Evolutionary conservation across 92 coral and sea anemone genomes (phyloP).

Genomic region (Umimayanthus chanpuru): DNA sequence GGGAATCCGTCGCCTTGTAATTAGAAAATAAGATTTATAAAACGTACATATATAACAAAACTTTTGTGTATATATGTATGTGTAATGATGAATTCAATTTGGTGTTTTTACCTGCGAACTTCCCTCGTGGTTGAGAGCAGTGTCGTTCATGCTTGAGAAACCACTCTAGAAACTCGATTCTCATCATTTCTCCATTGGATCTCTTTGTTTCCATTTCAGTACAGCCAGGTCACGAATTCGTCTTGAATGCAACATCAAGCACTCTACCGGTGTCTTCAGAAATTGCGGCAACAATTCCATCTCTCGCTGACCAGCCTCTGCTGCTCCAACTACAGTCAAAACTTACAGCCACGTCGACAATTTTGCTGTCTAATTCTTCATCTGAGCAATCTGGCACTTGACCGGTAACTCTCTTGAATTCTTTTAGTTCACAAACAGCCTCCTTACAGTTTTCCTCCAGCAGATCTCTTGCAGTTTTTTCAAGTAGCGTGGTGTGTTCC

Average conservation of each 20-base stretch:
- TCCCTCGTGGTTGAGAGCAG: slow-evolving; percentile 39
- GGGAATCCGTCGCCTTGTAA: too few species aligned
- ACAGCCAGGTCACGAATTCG: slow-evolving; percentile 25
- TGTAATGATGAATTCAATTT: background rate
- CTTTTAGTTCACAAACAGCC: slow-evolving; percentile 17
- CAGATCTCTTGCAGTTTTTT: slow-evolving; percentile 12
- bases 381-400: slow-evolving; percentile 19
- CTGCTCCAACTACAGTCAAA: slow-evolving; percentile 43
- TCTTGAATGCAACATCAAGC: slow-evolving; percentile 36
- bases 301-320: slow-evolving; percentile 41
- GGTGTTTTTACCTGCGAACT: slow-evolving; percentile 40
- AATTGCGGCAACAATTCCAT: slow-evolving; percentile 39
- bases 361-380: background rate
- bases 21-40: too few species aligned
- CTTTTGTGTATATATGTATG: background rate
- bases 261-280: slow-evolving; percentile 45
- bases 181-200: background rate
- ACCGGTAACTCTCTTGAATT: slow-evolving; percentile 1
- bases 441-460: slow-evolving; percentile 28
- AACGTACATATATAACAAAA: background rate
- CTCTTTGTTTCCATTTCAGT: slow-evolving; percentile 36
- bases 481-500: slow-evolving; percentile 6
- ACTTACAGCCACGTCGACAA: slow-evolving; percentile 32
- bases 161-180: slow-evolving; percentile 14
- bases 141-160: slow-evolving; percentile 36